Base-by-base conservation (phyloP, 2,888 invertebrate genomes). In the Diabrotica balteata region DNA sequence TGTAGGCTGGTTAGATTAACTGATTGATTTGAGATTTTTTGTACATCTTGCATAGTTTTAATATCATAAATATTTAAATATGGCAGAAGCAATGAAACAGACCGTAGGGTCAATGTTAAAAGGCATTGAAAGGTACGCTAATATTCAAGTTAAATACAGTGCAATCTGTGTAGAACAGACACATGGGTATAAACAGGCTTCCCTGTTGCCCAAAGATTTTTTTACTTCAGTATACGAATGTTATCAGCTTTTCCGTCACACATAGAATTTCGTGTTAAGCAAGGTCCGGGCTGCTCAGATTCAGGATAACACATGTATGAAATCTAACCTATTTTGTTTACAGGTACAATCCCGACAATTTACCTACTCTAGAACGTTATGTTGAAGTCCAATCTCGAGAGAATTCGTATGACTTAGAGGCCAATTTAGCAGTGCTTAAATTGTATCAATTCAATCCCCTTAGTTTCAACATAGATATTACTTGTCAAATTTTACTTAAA, bases 331-430 rank as follows among this genome's bases (percentile, higher is more conserved):
- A 47, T 66, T 60, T 54, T 69, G 84, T 86, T 74, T 76, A 50
- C 80, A 97, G 98, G 79, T 98, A 98, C 84, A 98, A 98, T 85
- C 98, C 98, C 22, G 96, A 97, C 70, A 97, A 98, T 85, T 88
- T 98, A 54, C 89, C 90, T 73, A 93, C 93, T 9, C 86, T 98
- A 75, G 96, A 98, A 82, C 89, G 92, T 67, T 98, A 98, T 84
- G 95, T 98, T 9, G 94, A 95, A 80, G 90, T 94, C 79, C 98
- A 98, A 83, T 93, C 95, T 0, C 88, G 91, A 72, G 97, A 97
- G 80, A 97, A 97, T 84, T 92, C 93, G 0, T 98, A 98, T 80
- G 97, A 98, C 83, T 86, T 98, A 80, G 99, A 99, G 85, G 98
- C 98, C 1, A 98, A 98, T 83, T 86, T 99, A 75, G 97, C 98